Evolutionary conservation across 1,140 invertebrate genomes (phyloP).

Genomic region (Ips nitidus): DNA sequence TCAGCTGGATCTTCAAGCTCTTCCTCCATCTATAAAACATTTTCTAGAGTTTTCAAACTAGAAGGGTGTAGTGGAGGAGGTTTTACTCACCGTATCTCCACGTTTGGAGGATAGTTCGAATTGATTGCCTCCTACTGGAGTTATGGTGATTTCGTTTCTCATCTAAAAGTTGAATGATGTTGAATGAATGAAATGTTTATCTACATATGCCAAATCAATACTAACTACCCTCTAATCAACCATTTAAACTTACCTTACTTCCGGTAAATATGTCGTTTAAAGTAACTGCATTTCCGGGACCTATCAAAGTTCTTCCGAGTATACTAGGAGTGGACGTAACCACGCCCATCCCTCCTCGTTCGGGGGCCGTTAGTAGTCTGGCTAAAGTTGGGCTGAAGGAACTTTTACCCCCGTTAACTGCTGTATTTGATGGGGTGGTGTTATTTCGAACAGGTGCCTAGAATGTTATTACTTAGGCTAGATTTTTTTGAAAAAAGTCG

Average conservation of each 20-base stretch:
- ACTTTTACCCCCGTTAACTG: constrained; percentile 48
- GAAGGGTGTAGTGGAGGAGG: no score
- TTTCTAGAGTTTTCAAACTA: neutral
- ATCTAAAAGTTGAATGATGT: constrained; percentile 39
- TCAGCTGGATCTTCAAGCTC: constrained; percentile 58
- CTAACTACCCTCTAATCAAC: no score
- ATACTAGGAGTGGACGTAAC: constrained; percentile 33
- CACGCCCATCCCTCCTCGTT: constrained; percentile 52
- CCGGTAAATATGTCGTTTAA: constrained; percentile 63
- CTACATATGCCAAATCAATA: neutral
- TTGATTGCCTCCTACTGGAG: constrained; percentile 53
- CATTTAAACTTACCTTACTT: constrained; percentile 58
- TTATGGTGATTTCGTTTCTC: constrained; percentile 60
- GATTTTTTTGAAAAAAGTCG: neutral
- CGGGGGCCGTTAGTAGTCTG: constrained; percentile 71
- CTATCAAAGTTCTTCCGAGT: constrained; percentile 22
- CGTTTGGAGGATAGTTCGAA: constrained; percentile 42
- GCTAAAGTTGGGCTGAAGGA: constrained; percentile 77
- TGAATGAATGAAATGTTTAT: neutral
- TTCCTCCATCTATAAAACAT: constrained; percentile 47
- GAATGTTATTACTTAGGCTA: constrained; percentile 6
- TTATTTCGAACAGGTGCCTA: constrained; percentile 7
- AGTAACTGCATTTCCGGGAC: constrained; percentile 54
- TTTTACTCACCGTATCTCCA: constrained; percentile 32
- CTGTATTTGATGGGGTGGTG: neutral